Evolutionary conservation across 2,888 invertebrate species (phyloP).

Genomic region (Caenorhabditis sp.): DNA sequence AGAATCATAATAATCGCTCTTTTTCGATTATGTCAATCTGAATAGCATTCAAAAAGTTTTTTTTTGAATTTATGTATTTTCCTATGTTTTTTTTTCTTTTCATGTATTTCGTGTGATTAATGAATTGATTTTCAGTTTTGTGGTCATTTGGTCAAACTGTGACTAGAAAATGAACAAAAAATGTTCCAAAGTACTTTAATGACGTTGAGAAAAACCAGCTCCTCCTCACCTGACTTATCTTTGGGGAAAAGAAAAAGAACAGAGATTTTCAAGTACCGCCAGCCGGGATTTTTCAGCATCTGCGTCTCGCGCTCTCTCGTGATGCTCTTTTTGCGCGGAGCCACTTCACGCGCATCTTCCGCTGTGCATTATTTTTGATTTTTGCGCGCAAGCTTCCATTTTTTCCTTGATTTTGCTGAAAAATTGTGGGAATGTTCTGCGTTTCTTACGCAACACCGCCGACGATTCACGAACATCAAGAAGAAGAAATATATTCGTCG

Average conservation of each 20-base stretch:
- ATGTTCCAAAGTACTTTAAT: no score
- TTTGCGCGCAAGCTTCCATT: neutral
- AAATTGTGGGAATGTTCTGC: slow-evolving; percentile 34
- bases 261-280: neutral
- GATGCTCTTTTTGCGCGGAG: neutral
- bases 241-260: neutral
- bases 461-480: slow-evolving; percentile 21
- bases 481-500: slow-evolving; percentile 44
- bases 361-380: no score
- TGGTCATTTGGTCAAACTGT: no score
- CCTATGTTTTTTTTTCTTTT: neutral
- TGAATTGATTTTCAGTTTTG: neutral
- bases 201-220: no score
- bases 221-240: no score
- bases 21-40: slow-evolving; percentile 1
- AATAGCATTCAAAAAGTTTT: neutral
- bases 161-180: no score
- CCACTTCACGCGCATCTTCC: neutral
- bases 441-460: slow-evolving; percentile 35
- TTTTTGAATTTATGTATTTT: neutral
- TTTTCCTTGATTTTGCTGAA: neutral
- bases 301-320: neutral
- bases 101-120: neutral
- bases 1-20: neutral
- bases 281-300: neutral